These are phyloP conservation scores for Laupala kohalensis DNA, from an alignment of 1,140 invertebrate species.

Conservation along the genomic window DNA sequence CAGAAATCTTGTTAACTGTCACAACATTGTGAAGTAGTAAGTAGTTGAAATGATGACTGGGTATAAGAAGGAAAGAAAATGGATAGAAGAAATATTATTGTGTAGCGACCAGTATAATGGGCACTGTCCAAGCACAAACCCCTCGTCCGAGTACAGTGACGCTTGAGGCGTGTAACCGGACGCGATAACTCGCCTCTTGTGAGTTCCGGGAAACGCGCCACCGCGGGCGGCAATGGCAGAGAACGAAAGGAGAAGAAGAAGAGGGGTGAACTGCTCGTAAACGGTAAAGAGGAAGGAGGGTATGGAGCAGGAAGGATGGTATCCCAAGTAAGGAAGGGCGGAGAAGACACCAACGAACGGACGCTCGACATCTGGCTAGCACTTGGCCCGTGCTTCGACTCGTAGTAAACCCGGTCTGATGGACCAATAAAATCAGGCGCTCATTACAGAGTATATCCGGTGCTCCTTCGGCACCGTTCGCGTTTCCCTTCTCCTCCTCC, in stretches of 20 bases:
- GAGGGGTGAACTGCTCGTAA: no score
- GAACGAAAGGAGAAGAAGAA: no score
- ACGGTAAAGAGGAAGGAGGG: neutral
- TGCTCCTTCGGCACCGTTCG: neutral
- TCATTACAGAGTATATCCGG: neutral
- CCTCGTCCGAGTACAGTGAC: neutral
- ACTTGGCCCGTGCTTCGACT: neutral
- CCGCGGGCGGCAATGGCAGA: no score
- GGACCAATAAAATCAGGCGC: neutral
- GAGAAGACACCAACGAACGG: neutral
- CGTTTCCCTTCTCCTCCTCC: neutral
- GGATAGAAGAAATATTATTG: no score
- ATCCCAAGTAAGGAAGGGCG: neutral
- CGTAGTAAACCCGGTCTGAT: neutral
- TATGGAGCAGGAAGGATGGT: neutral
- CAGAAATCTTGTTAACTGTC: no score
- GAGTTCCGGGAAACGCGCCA: no score
- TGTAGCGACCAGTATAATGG: neutral
- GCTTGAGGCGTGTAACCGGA: no score
- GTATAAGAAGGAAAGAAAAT: no score
- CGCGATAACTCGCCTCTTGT: no score
- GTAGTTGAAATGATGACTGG: no score
- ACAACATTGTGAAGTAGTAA: no score
- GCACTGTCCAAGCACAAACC: neutral
- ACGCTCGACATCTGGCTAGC: neutral